These are phyloP conservation scores for Andrena bucephala DNA, from an alignment of 2,888 invertebrate species.

Conservation along the genomic window DNA sequence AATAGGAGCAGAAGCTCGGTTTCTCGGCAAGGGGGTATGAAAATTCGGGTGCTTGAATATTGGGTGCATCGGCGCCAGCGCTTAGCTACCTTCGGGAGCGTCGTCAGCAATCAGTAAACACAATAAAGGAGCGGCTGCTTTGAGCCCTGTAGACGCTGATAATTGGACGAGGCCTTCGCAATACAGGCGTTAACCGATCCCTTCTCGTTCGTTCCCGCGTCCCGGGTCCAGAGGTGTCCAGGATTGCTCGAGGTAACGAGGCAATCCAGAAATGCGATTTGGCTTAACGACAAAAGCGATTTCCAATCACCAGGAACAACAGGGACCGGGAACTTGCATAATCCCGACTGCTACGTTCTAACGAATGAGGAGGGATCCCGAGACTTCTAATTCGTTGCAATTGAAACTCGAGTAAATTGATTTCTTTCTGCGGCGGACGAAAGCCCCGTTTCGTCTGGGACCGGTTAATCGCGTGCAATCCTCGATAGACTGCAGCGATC, in stretches of 20 bases:
- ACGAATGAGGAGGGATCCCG: constrained; percentile 23
- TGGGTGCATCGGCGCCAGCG: constrained; percentile 44
- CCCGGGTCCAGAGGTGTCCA: constrained; percentile 64
- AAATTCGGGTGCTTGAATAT: constrained; percentile 50
- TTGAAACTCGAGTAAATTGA: constrained; percentile 39
- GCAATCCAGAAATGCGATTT: constrained; percentile 74
- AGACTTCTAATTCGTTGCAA: constrained; percentile 29
- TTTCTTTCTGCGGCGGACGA: constrained; percentile 18
- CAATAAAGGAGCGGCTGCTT: constrained; percentile 69
- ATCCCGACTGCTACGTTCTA: constrained; percentile 40
- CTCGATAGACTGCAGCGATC: background rate
- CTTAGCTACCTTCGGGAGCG: constrained; percentile 33
- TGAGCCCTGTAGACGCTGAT: constrained; percentile 66
- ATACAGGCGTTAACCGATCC: constrained; percentile 63
- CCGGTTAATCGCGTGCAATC: background rate
- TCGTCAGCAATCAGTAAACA: constrained; percentile 63
- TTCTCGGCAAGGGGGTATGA: constrained; percentile 7
- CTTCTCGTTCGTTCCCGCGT: constrained; percentile 41
- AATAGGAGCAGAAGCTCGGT: constrained; percentile 19
- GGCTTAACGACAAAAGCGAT: constrained; percentile 74
- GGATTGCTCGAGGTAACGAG: constrained; percentile 72
- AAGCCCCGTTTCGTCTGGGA: background rate
- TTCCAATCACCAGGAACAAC: constrained; percentile 74
- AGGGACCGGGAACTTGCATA: constrained; percentile 56
- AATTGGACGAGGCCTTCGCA: constrained; percentile 69